Evolutionary conservation across 2,888 invertebrate genomes (phyloP).

Genomic region (Brachycybe producta): DNA sequence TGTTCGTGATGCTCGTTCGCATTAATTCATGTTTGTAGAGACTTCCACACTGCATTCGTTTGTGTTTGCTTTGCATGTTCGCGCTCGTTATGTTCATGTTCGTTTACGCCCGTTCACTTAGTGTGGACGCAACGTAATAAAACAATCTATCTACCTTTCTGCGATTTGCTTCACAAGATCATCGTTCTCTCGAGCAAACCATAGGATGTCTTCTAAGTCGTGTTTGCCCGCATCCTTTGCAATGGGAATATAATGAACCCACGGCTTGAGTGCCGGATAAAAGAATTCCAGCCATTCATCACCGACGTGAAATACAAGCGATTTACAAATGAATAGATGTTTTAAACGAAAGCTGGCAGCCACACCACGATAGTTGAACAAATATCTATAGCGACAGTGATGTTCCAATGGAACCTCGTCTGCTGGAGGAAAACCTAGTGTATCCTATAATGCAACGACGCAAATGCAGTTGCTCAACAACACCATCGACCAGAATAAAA

Average conservation of each 20-base stretch:
- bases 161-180: conserved; percentile 62
- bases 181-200: conserved; percentile 65
- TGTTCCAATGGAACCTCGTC: conserved; percentile 74
- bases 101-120: not conserved
- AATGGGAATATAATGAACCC: conserved; percentile 91
- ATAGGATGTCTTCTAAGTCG: conserved; percentile 46
- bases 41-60: too few relatives aligned
- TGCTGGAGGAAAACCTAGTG: conserved; percentile 68
- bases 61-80: too few relatives aligned
- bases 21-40: too few relatives aligned
- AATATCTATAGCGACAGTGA: conserved; percentile 78
- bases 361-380: conserved; percentile 93
- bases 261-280: conserved; percentile 75
- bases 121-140: not conserved
- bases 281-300: conserved; percentile 92
- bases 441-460: conserved; percentile 57
- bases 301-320: conserved; percentile 86
- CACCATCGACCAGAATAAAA: too few relatives aligned
- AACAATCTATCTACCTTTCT: conserved; percentile 35
- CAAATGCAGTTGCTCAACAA: too few relatives aligned
- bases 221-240: conserved; percentile 38
- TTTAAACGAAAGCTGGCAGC: conserved; percentile 96
- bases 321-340: conserved; percentile 83
- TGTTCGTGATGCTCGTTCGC: too few relatives aligned
- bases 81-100: not conserved